phyloP scores from a whole-genome alignment of 2,797 vertebrate genomes.

The Psittacula echo region DNA sequence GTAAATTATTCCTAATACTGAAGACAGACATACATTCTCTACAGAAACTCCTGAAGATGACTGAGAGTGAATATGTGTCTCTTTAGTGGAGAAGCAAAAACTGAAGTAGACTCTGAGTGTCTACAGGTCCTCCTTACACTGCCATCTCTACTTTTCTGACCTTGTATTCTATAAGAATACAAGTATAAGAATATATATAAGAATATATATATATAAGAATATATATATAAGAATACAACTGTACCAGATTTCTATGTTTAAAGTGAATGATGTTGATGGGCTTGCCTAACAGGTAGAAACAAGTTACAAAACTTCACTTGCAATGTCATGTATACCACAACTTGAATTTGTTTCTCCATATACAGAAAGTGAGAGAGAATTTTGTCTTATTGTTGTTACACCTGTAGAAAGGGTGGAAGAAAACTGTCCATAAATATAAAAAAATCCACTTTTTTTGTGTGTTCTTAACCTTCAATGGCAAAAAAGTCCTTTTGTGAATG shows the following conservation, averaged over 20 bases:
- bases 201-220: too few relatives aligned
- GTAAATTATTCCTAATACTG: neutral
- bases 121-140: neutral
- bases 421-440: neutral
- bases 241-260: neutral
- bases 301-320: neutral
- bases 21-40: neutral
- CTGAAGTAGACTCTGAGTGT: neutral
- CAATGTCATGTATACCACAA: neutral
- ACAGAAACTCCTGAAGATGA: neutral
- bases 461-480: neutral
- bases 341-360: neutral
- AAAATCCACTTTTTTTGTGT: rapidly evolving
- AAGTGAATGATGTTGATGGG: neutral
- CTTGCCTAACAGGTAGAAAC: neutral
- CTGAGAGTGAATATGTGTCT: neutral
- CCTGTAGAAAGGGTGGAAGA: neutral
- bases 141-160: neutral
- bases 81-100: neutral
- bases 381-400: neutral
- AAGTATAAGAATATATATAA: too few relatives aligned
- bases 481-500: neutral
- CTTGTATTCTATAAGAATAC: neutral
- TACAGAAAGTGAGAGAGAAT: neutral
- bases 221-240: neutral